Evolutionary conservation across 1,140 invertebrate species (phyloP).

Genomic region (Drosophila erecta): DNA sequence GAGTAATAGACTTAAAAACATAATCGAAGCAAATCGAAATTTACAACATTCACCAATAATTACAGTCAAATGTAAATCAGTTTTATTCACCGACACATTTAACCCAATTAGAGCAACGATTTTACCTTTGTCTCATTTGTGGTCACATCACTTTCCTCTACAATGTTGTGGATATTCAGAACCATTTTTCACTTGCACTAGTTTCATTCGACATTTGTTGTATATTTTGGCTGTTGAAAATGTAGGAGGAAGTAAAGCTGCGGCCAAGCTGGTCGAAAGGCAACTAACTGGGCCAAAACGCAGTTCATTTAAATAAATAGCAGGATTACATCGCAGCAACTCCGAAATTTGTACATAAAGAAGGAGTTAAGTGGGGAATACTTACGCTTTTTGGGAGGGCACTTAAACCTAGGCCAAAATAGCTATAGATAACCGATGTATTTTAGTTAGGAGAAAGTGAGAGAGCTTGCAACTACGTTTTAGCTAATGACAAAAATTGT

Average conservation of each 20-base stretch:
- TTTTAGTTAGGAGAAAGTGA: conserved; percentile 17
- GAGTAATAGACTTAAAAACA: not conserved
- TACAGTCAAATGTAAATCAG: conserved; percentile 6
- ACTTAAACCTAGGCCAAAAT: conserved; percentile 23
- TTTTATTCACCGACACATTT: conserved; percentile 2
- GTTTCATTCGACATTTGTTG: conserved; percentile 18
- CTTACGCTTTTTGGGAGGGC: conserved; percentile 20
- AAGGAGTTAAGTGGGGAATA: conserved; percentile 11
- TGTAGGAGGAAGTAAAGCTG: not conserved
- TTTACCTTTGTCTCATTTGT: conserved; percentile 49
- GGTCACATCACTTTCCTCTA: conserved; percentile 40
- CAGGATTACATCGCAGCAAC: not conserved
- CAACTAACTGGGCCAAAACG: conserved; percentile 38
- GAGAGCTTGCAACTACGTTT: conserved; percentile 43
- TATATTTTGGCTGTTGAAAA: not conserved
- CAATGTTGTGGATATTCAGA: conserved; percentile 65
- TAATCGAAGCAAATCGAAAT: not conserved
- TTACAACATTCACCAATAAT: not conserved
- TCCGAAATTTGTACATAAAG: not conserved
- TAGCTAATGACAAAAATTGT: conserved; percentile 41
- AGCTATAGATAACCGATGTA: not conserved
- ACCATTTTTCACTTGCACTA: conserved; percentile 53
- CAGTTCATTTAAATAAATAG: conserved; percentile 11
- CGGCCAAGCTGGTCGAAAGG: not conserved
- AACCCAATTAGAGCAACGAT: conserved; percentile 13